A percentile compares a stretch with the other conserved stretches of the same genome.
Evolutionary conservation across 1,140 invertebrate species (phyloP).

Genomic region (Brachionus asplanchnoidis): DNA sequence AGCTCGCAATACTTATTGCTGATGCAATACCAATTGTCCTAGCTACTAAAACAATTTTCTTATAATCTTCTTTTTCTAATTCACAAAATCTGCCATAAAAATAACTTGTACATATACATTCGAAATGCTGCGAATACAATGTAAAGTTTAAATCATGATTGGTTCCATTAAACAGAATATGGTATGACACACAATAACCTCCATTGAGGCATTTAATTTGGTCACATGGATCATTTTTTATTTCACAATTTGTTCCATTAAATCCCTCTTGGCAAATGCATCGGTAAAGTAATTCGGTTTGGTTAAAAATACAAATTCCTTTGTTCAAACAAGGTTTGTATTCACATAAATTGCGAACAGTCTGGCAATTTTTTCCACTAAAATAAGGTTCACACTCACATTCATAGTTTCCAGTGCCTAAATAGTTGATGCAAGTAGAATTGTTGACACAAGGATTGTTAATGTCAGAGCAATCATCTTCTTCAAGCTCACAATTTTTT

Average conservation of each 20-base stretch:
- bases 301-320: not conserved
- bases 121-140: not conserved
- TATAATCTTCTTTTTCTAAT: not conserved
- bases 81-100: conserved; percentile 21
- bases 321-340: not conserved
- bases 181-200: not conserved
- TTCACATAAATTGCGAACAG: not conserved
- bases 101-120: conserved; percentile 36
- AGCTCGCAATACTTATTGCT: not conserved
- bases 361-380: conserved; percentile 15
- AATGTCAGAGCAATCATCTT: conserved; percentile 7
- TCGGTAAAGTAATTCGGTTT: not conserved
- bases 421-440: conserved; percentile 29
- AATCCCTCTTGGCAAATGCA: not conserved
- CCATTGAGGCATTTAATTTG: not conserved
- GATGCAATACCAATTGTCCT: conserved; percentile 31
- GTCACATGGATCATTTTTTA: not conserved
- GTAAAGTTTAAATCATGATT: not conserved
- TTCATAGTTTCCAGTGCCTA: conserved; percentile 4
- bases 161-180: not conserved
- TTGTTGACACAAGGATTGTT: not conserved
- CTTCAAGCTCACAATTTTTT: not conserved
- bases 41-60: not conserved
- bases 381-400: conserved; percentile 2
- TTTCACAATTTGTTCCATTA: not conserved